Percentiles rank a stretch among this genome's conserved stretches.
Conservation (phyloP, 2,113 vertebrate genomes). For the Anas platyrhynchos region DNA sequence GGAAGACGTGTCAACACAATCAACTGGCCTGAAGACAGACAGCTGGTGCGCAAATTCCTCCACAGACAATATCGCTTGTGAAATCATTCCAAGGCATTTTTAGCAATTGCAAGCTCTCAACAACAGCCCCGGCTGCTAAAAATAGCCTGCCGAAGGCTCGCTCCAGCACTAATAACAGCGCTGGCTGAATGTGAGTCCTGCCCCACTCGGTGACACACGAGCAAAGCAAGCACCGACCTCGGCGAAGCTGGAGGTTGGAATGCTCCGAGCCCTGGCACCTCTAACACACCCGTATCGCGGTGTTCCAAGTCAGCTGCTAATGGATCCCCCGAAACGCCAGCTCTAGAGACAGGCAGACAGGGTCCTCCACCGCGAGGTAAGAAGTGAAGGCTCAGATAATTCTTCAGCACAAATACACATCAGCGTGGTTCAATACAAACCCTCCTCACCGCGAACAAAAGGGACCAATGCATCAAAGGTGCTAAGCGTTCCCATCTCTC, state of each 20-base stretch:
- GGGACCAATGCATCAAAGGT: not conserved
- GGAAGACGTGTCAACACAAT: conserved; percentile 66
- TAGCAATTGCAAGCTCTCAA: conserved; percentile 25
- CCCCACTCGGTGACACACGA: conserved; percentile 38
- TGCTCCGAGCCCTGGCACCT: not conserved
- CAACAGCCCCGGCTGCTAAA: conserved; percentile 52
- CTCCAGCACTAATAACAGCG: conserved; percentile 22
- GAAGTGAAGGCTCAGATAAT: not conserved
- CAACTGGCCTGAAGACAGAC: conserved; percentile 65
- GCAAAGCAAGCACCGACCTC: conserved; percentile 44
- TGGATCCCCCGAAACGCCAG: not conserved
- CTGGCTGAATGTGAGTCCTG: conserved; percentile 54
- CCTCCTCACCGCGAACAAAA: not conserved
- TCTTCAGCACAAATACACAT: not conserved
- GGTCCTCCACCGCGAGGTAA: not conserved
- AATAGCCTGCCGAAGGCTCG: conserved; percentile 20
- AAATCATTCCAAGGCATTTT: conserved; percentile 61
- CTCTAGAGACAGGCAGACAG: not conserved
- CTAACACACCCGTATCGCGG: not conserved
- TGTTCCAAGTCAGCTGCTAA: not conserved
- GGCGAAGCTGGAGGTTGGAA: not conserved
- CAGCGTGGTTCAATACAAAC: not conserved
- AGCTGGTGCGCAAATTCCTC: conserved; percentile 66
- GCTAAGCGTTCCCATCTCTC: not conserved
- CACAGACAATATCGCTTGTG: conserved; percentile 7